phyloP scores from a whole-genome alignment of 2,888 invertebrate genomes.

The Torymus auratus region DNA sequence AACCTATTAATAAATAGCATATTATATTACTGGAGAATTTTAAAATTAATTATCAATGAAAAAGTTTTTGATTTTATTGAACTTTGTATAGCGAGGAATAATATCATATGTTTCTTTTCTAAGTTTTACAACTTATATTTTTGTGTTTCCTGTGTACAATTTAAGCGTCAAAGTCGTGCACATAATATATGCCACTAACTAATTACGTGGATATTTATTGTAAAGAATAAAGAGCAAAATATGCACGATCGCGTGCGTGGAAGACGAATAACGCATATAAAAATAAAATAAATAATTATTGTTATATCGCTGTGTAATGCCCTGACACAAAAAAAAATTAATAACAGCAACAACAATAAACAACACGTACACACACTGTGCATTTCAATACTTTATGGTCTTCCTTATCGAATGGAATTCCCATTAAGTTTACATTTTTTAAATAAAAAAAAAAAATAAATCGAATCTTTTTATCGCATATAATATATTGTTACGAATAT shows the following conservation, averaged over 20 bases:
- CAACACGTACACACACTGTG: slow-evolving; percentile 58
- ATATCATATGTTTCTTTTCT: slow-evolving; percentile 23
- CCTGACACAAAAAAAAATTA: slow-evolving; percentile 43
- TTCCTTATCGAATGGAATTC: slow-evolving; percentile 64
- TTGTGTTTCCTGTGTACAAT: slow-evolving; percentile 33
- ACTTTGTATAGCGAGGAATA: neutral
- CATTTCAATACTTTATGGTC: slow-evolving; percentile 68
- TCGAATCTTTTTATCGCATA: slow-evolving; percentile 49
- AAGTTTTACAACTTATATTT: slow-evolving; percentile 36
- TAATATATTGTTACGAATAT: slow-evolving; percentile 46
- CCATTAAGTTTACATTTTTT: slow-evolving; percentile 52
- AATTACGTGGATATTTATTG: slow-evolving; percentile 62
- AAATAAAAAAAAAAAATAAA: slow-evolving; percentile 37
- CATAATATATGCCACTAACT: slow-evolving; percentile 55
- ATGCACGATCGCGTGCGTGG: slow-evolving; percentile 32
- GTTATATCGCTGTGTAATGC: slow-evolving; percentile 47
- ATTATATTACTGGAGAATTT: no score
- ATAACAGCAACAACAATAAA: slow-evolving; percentile 29
- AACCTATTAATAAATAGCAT: no score
- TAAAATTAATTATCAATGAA: no score
- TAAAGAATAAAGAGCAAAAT: slow-evolving; percentile 42
- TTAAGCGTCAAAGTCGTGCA: slow-evolving; percentile 38
- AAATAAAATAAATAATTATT: slow-evolving; percentile 32
- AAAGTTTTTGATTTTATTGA: no score
- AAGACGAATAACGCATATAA: slow-evolving; percentile 21